Evolutionary conservation across 2,113 vertebrate genomes (phyloP), one percentile per base, ranked within the genome.

Genomic region (Girardinichthys multiradiatus): DNA sequence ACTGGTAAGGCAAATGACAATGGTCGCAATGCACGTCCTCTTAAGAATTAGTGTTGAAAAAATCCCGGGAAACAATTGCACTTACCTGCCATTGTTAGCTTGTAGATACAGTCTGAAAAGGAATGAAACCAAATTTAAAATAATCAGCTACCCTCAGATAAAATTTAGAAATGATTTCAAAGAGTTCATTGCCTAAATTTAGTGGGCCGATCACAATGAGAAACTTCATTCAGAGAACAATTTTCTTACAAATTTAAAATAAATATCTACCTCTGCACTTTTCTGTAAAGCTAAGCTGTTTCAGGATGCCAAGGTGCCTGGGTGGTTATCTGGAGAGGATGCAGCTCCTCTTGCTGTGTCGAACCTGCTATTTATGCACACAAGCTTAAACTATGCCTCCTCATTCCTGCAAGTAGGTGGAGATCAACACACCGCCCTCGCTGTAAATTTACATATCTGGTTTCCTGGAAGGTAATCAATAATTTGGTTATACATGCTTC

Each of bases 341-440:
- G 14, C n/a, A 19, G 27, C 2, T 75, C 1, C 24, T 30, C 17
- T 19, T 12, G 24, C 10, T 63, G n/a, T 68, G 33, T 45, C 14
- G 33, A n/a, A 42, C 67, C 37, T 3, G 1, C 28, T 77, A 68
- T 81, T 84, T 89, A 86, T 83, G 35, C 4, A 45, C 48, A n/a
- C 19, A 30, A 19, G 69, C 14, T 1, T 3, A 17, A 8, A 19
- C 13, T 28, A 35, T 39, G 35, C 74, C 35, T 65, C 72, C 58
- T 68, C 37, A 9, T 59, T 24, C 21, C 3, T 45, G 64, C 12
- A 11, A 1, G 75, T 45, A 74, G 87, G 86, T 74, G 89, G 86
- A 86, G 76, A 76, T 76, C 12, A 54, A 30, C 27, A 26, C 15
- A 1, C 8, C 0, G 37, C 29, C 12, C 19, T 64, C 26, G 14